Evolutionary conservation across 2,113 vertebrate genomes (phyloP), one percentile per base, ranked within the genome.

Genomic region (Tragelaphus imberbis): DNA sequence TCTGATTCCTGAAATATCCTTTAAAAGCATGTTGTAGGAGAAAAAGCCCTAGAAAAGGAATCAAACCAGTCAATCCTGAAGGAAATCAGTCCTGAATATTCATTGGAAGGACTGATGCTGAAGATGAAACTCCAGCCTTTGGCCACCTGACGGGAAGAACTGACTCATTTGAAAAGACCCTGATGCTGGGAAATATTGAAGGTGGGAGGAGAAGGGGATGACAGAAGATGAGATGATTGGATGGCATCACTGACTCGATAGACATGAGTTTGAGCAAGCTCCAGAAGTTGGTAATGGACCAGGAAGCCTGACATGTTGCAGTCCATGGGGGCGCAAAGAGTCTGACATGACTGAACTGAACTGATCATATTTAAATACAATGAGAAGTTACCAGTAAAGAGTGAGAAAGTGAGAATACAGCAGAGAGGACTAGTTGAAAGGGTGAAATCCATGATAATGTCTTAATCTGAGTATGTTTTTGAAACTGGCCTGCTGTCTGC

Each of bases 171-270:
- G 65, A 11, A 68, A 68, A 71, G 65, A 71, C 65, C n/a, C 65
- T 36, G 17, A 71, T 36, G 65, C 4, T 21, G 65, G n/a, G 17
- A 71, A 36, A 6, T 5, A 71, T 36, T 36, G 19, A 36, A 11
- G 8, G 65, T 36, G 33, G 33, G 16, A 68, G 65, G 33, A 68
- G 33, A 68, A 68, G 17, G 17, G 65, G 17, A 36, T 36, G 65
- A 71, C 65, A 71, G 65, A 68, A 5, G 17, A 36, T 71, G n/a
- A 36, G 9, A 71, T 71, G n/a, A n/a, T 36, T 21, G 65, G n/a
- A 71, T 71, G 65, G n/a, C n/a, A 71, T 71, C 65, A 36, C n/a
- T 0, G 2, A 36, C 33, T 36, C 0, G 1, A 36, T 21, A 5
- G 65, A 71, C 65, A 21, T 36, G 65, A 71, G 10, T 71, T 68